These are phyloP conservation scores for Metopia argyrocephala DNA, from an alignment of 2,888 invertebrate species.

Conservation along the genomic window DNA sequence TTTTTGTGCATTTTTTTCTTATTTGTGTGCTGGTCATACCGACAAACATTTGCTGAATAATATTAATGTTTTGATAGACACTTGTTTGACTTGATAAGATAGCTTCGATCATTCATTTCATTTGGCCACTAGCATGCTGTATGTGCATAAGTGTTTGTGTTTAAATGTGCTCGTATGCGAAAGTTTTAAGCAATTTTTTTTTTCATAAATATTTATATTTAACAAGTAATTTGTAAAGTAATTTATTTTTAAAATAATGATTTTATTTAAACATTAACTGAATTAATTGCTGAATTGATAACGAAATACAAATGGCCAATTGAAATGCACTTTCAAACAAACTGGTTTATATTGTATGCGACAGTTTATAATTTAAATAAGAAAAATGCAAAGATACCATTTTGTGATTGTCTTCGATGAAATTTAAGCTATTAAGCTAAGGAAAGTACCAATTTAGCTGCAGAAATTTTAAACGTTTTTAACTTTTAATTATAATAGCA, in stretches of 20 bases:
- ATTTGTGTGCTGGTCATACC: constrained; percentile 18
- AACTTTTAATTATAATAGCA: too few species aligned
- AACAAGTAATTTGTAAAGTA: constrained; percentile 47
- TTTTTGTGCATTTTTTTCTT: neutral
- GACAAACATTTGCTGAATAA: constrained; percentile 1
- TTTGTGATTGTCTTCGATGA: too few species aligned
- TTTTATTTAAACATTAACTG: constrained; percentile 3
- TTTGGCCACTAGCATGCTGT: neutral
- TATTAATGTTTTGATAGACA: constrained; percentile 29
- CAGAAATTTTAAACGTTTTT: too few species aligned
- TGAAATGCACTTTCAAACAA: neutral
- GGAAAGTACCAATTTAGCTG: too few species aligned
- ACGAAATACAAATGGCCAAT: neutral
- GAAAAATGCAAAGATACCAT: too few species aligned
- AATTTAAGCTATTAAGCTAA: neutral
- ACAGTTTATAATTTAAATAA: too few species aligned
- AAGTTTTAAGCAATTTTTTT: neutral
- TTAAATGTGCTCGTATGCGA: neutral
- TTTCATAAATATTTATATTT: constrained; percentile 45
- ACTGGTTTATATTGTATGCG: neutral
- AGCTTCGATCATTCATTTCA: constrained; percentile 42
- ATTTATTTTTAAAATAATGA: constrained; percentile 17
- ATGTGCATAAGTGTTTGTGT: neutral
- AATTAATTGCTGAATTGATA: constrained; percentile 52
- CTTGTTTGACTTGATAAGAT: constrained; percentile 38